phyloP scores from a whole-genome alignment of 2,797 vertebrate genomes.

The Lithobates pipiens region DNA sequence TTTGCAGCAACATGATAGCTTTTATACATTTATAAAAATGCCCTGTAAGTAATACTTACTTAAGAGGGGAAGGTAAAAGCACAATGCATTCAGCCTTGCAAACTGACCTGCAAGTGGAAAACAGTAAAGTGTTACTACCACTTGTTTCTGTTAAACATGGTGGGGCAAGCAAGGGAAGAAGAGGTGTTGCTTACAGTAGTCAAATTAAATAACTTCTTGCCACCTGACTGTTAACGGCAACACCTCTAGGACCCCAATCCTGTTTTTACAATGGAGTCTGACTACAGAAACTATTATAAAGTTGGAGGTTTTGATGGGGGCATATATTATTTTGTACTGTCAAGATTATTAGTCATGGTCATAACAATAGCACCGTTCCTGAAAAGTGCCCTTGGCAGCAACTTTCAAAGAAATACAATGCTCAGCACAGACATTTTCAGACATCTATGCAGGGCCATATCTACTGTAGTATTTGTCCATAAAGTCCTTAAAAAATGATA shows the following conservation, averaged over 20 bases:
- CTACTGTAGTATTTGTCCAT: no score
- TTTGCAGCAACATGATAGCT: no score
- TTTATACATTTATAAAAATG: neutral
- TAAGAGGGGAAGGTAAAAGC: constrained; percentile 80
- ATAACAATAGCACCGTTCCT: neutral
- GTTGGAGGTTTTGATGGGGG: neutral
- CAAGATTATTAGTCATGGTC: neutral
- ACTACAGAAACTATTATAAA: neutral
- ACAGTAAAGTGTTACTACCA: constrained; percentile 68
- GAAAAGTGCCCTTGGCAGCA: neutral
- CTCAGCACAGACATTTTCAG: neutral
- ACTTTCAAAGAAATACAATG: neutral
- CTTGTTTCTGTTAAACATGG: neutral
- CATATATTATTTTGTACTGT: neutral
- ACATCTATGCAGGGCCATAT: no score
- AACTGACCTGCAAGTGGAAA: constrained; percentile 86
- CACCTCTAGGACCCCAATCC: neutral
- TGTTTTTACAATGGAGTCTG: neutral
- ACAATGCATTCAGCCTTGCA: constrained; percentile 89
- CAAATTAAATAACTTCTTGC: no score
- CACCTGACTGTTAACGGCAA: no score
- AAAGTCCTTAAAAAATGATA: no score
- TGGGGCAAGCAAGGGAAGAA: neutral
- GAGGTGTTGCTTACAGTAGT: no score
- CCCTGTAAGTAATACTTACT: constrained; percentile 80